Base-by-base conservation (phyloP, 2,888 invertebrate genomes). In the Stenodera caucasica region DNA sequence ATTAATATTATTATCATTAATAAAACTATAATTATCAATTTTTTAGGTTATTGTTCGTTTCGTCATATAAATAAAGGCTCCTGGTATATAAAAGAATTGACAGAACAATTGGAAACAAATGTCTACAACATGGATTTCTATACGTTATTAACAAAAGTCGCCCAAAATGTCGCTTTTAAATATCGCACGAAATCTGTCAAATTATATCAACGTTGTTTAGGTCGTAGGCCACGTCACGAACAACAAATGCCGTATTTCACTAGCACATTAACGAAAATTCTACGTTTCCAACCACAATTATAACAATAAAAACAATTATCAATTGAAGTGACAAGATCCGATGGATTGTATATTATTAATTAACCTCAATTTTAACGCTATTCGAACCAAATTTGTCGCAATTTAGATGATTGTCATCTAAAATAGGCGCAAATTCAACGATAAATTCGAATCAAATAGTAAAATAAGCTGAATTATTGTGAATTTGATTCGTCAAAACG, bases 181-280 rank as follows among this genome's bases (percentile, higher is more conserved):
- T 45, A 45, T 45, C 45, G 45, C 12, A 45, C 45, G 21, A 18
- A 14, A 18, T 21, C 23, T n/a, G 0, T 12, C 1, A 12, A 21
- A 45, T 3, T 45, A 2, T 45, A n/a, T 45, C 21, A 23, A 45
- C 23, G n/a, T 11, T 45, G 45, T 45, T 23, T 45, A 0, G 12
- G 12, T 45, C 12, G 4, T 23, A n/a, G n/a, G 12, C 2, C 11
- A 3, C 18, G 9, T 12, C 21, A 45, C 23, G 45, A 45, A 45
- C 45, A 45, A 45, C 45, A 45, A n/a, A 45, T 45, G 45, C 45
- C 45, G 2, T 45, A 45, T 23, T 45, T 45, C n/a, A 45, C 45
- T 6, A 45, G 45, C 23, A 45, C 45, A 51, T 30, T 51, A 32
- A 32, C 51, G 12, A 29, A 30, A 51, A 18, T 51, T 52, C 59